Percentiles rank a stretch among this genome's conserved stretches.
Evolutionary conservation across 2,113 vertebrate genomes (phyloP).

Genomic region (Rhizomys pruinosus): DNA sequence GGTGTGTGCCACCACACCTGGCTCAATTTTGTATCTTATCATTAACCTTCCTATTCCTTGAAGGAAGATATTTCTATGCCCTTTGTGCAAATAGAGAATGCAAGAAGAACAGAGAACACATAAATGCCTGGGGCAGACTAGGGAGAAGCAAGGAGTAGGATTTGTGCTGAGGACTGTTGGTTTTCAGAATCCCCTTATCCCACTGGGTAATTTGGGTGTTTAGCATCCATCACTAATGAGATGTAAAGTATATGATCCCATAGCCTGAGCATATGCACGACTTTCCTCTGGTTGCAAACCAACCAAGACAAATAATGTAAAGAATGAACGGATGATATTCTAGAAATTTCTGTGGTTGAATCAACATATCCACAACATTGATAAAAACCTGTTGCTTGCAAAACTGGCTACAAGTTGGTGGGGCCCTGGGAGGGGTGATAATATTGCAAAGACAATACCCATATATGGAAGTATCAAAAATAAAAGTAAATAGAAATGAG

Average conservation of each 20-base stretch:
- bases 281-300: not conserved
- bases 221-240: not conserved
- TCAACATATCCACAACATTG: not conserved
- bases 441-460: too few species aligned
- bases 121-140: not conserved
- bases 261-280: not conserved
- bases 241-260: not conserved
- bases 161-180: not conserved
- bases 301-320: not conserved
- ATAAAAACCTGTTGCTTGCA: not conserved
- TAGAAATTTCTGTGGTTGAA: conserved; percentile 37
- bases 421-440: not conserved
- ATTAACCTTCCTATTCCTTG: conserved; percentile 22
- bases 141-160: not conserved
- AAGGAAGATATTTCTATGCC: not conserved
- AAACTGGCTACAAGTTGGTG: not conserved
- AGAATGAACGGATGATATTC: not conserved
- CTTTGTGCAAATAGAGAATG: conserved; percentile 14
- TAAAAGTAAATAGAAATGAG: too few species aligned
- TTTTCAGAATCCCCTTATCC: not conserved
- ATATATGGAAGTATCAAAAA: too few species aligned
- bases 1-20: not conserved
- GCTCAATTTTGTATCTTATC: not conserved
- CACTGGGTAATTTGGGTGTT: not conserved
- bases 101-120: not conserved